Conservation (phyloP, 2,888 invertebrate genomes). For the Ephialtes manifestator region DNA sequence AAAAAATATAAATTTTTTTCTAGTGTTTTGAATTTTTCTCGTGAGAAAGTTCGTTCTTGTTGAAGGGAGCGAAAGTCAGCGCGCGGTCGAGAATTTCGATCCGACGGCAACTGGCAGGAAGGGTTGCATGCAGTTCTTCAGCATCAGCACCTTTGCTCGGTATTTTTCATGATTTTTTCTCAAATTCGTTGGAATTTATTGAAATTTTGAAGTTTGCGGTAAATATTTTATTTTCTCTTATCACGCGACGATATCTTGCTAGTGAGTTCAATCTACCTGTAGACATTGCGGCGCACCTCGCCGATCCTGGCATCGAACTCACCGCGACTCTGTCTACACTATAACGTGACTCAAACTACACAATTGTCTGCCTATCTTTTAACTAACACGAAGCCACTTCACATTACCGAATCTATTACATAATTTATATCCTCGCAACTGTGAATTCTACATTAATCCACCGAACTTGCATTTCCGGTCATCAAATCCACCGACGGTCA, state of each 20-base stretch:
- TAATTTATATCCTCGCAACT: neutral
- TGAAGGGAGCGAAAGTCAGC: neutral
- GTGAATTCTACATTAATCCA: neutral
- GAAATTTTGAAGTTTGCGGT: neutral
- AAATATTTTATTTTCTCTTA: neutral
- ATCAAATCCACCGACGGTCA: neutral
- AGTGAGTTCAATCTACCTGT: constrained; percentile 75
- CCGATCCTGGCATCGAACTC: constrained; percentile 82
- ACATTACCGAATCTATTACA: neutral
- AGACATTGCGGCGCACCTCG: constrained; percentile 66
- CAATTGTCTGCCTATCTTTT: constrained; percentile 8
- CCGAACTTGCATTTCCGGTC: neutral
- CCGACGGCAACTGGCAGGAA: constrained; percentile 58
- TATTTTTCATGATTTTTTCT: neutral
- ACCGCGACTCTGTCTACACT: constrained; percentile 70
- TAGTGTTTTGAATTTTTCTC: neutral
- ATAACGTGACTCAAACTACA: neutral
- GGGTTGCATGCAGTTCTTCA: neutral
- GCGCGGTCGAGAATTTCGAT: constrained; percentile 61
- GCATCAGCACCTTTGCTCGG: neutral
- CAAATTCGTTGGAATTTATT: neutral
- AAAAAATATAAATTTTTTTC: neutral
- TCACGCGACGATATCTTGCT: neutral
- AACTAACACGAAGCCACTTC: neutral
- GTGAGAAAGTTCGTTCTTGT: constrained; percentile 3